Base-by-base conservation (phyloP, 2,113 vertebrate genomes). In the Peucedramus taeniatus region DNA sequence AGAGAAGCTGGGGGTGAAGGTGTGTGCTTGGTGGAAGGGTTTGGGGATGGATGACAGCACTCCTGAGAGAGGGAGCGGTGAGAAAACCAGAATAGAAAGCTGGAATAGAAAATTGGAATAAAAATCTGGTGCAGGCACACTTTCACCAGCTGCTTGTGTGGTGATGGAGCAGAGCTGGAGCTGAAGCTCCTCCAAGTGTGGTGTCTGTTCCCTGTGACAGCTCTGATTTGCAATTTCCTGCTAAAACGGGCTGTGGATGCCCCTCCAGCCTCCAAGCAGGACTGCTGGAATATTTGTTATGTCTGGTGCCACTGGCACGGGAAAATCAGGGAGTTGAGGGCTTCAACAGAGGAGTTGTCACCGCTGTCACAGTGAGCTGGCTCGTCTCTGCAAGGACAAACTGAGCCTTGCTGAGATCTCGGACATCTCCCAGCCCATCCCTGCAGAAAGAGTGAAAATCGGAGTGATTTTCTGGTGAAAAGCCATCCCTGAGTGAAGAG, bases 351-450 rank as follows among this genome's bases (percentile, higher is more conserved):
- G 70, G 82, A 33, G 3, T 3, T 54, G 45, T 51, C 31, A 19
- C 33, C 2, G 35, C 59, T 61, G 54, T 30, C 84, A 35, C 81
- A 1, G 20, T 5, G 42, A 59, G 76, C 57, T 54, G 83, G 11
- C 7, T 47, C 3, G 5, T 8, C 60, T 9, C 33, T 42, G 68
- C 39, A 3, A 47, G 68, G 63, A n/a, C 33, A 37, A 33, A 16
- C 26, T 6, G 8, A 10, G 60, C 45, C 65, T 66, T 7, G 78
- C 42, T 7, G 47, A 24, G 42, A 10, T 2, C 44, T 23, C 35
- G 0, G n/a, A 10, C 37, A n/a, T 3, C 47, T n/a, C 40, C 4
- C 40, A 50, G 33, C 39, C 28, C 27, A 15, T 39, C 35, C 0
- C 44, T 50, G 53, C 17, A 3, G 4, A 70, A 47, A 22, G 7